Percentiles rank a stretch among this genome's conserved stretches.
These are phyloP conservation scores for Rhodeus uyekii DNA, from an alignment of 2,797 vertebrate genomes.

Conservation along the genomic window DNA sequence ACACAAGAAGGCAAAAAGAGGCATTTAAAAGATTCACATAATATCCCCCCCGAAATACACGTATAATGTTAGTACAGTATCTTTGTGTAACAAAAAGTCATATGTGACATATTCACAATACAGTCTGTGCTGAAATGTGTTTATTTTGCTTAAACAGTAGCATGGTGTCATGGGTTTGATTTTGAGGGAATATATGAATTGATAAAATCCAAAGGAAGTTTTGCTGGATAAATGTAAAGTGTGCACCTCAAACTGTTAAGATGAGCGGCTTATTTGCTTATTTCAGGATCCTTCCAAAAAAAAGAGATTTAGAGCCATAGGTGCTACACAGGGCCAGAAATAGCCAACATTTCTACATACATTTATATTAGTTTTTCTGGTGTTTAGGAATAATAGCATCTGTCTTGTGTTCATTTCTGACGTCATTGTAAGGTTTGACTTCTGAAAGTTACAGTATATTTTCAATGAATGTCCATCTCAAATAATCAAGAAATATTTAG, in stretches of 20 bases:
- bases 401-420: not conserved
- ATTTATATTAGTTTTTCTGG: not conserved
- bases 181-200: not conserved
- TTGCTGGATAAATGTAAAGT: not conserved
- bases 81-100: not conserved
- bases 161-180: not conserved
- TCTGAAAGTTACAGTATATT: not conserved
- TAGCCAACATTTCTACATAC: not conserved
- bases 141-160: not conserved
- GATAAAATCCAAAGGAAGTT: not conserved
- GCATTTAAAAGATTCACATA: not conserved
- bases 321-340: not conserved
- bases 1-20: not conserved
- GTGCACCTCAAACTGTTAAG: not conserved
- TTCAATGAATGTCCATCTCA: too few relatives aligned
- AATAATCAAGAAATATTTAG: not conserved
- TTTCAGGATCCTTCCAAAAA: not conserved
- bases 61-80: not conserved
- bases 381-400: not conserved
- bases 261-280: not conserved
- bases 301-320: not conserved
- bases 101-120: not conserved
- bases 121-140: not conserved
- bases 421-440: not conserved
- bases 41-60: not conserved